Evolutionary conservation across 1,140 invertebrate species (phyloP).

Genomic region (Diachasmimorpha longicaudata): DNA sequence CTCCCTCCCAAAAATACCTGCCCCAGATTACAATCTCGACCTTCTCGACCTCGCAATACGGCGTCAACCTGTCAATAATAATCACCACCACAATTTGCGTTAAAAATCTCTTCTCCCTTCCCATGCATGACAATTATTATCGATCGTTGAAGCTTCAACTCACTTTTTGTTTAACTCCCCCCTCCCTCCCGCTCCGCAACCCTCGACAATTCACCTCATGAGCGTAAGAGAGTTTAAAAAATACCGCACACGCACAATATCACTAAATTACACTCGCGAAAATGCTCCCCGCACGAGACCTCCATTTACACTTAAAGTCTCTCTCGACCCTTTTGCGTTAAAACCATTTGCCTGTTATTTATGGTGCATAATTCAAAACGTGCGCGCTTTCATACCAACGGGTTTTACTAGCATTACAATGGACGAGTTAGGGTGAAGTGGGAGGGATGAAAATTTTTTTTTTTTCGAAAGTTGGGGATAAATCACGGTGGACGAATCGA

Average conservation of each 20-base stretch:
- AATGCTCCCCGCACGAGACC: conserved; percentile 6
- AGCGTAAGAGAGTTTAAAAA: conserved; percentile 1
- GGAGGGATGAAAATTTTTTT: not conserved
- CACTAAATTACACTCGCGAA: conserved; percentile 28
- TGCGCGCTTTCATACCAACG: not conserved
- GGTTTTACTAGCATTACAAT: conserved; percentile 8
- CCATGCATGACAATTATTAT: not conserved
- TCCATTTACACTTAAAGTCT: conserved; percentile 27
- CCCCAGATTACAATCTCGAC: no score
- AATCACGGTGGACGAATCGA: conserved; percentile 6
- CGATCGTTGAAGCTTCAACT: not conserved
- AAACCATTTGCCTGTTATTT: conserved; percentile 24
- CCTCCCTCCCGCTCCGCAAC: conserved; percentile 7
- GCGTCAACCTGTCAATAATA: not conserved
- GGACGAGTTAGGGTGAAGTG: not conserved
- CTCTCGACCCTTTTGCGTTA: conserved; percentile 7
- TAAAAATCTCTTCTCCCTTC: not conserved
- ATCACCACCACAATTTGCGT: not conserved
- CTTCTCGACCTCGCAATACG: no score
- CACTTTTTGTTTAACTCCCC: not conserved
- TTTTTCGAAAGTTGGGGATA: not conserved
- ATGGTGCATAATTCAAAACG: conserved; percentile 25
- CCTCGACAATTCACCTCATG: not conserved
- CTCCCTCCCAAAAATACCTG: no score
- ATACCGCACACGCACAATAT: conserved; percentile 25